These are phyloP conservation scores for Halcyon chelicuti DNA, from an alignment of 2,797 vertebrate genomes.

Conservation along the genomic window DNA sequence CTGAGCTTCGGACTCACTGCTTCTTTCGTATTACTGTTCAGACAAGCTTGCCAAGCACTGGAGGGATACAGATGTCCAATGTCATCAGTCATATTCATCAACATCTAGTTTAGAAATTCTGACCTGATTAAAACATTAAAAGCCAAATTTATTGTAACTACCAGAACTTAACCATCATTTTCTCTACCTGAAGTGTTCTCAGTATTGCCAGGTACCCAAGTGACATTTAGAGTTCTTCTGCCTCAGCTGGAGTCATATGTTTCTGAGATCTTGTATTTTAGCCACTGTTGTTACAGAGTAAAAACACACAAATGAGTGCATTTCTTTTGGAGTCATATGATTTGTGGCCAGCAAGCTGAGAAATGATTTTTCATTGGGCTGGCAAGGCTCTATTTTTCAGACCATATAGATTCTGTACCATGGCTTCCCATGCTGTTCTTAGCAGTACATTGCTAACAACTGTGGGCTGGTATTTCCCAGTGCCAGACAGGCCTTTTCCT, in stretches of 20 bases:
- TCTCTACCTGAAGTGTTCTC: not conserved
- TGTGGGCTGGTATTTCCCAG: not conserved
- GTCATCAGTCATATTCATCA: not conserved
- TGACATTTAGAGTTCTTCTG: not conserved
- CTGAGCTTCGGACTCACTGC: not conserved
- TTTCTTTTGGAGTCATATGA: not conserved
- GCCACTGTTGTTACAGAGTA: not conserved
- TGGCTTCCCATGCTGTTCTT: not conserved
- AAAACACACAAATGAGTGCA: not conserved
- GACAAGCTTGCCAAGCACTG: not conserved
- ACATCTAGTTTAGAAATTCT: not conserved
- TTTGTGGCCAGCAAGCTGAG: not conserved
- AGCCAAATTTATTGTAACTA: not conserved
- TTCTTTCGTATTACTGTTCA: not conserved
- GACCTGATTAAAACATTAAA: not conserved
- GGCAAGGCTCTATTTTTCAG: not conserved
- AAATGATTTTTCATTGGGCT: not conserved
- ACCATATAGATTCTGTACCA: not conserved
- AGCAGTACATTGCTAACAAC: not conserved
- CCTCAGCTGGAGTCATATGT: not conserved
- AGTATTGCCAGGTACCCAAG: not conserved
- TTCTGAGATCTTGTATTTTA: not conserved
- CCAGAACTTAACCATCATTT: not conserved
- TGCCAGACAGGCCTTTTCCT: not conserved
- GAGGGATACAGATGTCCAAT: not conserved